Conservation (phyloP, 1,140 invertebrate genomes). For the Drosophila repleta region DNA sequence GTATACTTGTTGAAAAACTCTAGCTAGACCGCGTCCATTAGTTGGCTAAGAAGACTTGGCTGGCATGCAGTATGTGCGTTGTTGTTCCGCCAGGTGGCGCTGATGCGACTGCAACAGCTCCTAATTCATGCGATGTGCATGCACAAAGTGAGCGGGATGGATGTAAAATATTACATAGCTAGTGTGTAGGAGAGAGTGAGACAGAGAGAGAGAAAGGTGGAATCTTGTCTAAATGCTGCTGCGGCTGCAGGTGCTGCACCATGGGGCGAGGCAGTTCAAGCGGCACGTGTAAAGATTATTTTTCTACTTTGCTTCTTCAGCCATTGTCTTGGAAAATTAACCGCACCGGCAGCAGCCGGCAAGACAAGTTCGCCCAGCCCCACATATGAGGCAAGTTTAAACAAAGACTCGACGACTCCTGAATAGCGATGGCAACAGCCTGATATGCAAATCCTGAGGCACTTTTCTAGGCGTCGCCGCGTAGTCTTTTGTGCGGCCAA, state of each 20-base stretch:
- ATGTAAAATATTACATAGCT: neutral
- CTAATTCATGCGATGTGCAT: conserved; percentile 65
- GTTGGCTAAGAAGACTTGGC: conserved; percentile 26
- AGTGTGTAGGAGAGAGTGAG: too few species aligned
- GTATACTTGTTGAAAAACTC: conserved; percentile 9
- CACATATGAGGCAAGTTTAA: conserved; percentile 56
- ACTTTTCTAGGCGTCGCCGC: conserved; percentile 36
- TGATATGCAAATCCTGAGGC: conserved; percentile 64
- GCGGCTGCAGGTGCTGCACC: conserved; percentile 30
- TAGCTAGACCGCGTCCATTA: conserved; percentile 45
- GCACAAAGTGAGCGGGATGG: conserved; percentile 40
- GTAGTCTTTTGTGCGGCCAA: conserved; percentile 69
- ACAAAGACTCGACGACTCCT: conserved; percentile 43
- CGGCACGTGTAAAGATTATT: conserved; percentile 77
- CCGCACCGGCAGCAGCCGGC: conserved; percentile 56
- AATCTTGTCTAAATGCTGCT: conserved; percentile 17
- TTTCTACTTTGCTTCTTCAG: conserved; percentile 62
- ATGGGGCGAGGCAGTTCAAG: conserved; percentile 61
- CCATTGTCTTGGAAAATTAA: conserved; percentile 80
- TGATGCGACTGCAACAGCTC: conserved; percentile 65
- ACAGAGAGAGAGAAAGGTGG: conserved; percentile 1
- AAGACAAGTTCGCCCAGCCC: conserved; percentile 37
- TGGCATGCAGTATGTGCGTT: conserved; percentile 38
- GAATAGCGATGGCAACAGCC: conserved; percentile 31
- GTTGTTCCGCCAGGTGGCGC: conserved; percentile 69